Conservation (phyloP, 1,140 invertebrate species). For the Pinna nobilis region DNA sequence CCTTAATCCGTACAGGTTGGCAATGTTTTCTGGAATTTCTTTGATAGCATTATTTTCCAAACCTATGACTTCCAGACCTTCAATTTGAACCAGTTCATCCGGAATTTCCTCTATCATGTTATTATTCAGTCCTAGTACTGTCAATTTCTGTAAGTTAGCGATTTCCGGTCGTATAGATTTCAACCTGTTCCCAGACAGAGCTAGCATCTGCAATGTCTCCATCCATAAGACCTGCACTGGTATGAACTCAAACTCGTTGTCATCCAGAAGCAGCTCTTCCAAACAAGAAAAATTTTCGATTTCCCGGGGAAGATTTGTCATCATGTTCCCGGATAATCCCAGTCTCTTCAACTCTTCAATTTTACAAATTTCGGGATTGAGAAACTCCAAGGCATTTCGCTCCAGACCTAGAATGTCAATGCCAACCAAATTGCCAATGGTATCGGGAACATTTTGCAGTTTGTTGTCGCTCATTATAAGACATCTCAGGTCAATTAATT, state of each 20-base stretch:
- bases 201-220: constrained; percentile 60
- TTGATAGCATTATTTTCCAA: constrained; percentile 65
- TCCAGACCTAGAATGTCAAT: constrained; percentile 64
- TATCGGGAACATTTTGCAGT: constrained; percentile 46
- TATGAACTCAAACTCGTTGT: constrained; percentile 72
- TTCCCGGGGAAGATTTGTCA: constrained; percentile 69
- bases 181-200: constrained; percentile 65
- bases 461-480: constrained; percentile 67
- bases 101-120: constrained; percentile 63
- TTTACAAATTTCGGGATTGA: constrained; percentile 66
- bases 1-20: constrained; percentile 61
- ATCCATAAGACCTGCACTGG: constrained; percentile 71
- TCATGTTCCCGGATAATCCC: constrained; percentile 68
- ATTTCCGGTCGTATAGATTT: constrained; percentile 64
- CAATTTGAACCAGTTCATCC: constrained; percentile 59
- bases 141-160: constrained; percentile 56
- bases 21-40: constrained; percentile 60
- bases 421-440: constrained; percentile 35
- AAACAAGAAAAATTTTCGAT: constrained; percentile 65
- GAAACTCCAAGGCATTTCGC: constrained; percentile 64
- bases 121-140: constrained; percentile 67
- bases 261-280: constrained; percentile 66
- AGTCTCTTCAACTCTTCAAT: constrained; percentile 62
- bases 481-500: constrained; percentile 53
- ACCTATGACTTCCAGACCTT: constrained; percentile 59